phyloP scores from a whole-genome alignment of 2,113 vertebrate species.

The Chaenocephalus aceratus region DNA sequence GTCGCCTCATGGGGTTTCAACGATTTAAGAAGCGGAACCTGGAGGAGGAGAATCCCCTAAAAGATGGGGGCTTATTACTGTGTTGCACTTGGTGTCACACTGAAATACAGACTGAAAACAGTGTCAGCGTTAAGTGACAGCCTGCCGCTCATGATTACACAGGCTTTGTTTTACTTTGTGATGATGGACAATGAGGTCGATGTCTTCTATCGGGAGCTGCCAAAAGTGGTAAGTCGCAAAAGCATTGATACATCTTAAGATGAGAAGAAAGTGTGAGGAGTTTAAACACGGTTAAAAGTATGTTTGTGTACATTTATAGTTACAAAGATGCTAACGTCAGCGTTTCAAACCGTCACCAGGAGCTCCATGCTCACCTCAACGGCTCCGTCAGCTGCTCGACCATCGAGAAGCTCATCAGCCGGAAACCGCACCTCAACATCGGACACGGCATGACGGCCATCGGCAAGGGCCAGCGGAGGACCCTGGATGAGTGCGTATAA shows the following conservation, averaged over 20 bases:
- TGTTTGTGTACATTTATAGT: background rate
- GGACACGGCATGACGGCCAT: conserved; percentile 90
- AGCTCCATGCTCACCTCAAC: conserved; percentile 97
- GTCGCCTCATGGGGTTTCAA: too few species aligned
- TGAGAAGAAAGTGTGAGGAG: accelerated
- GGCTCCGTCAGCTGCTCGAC: conserved; percentile 92
- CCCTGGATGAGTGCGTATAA: conserved; percentile 90
- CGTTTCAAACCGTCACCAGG: conserved; percentile 79
- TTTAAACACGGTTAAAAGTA: background rate
- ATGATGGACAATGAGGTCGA: conserved; percentile 80
- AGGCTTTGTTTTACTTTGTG: background rate
- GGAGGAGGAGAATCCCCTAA: too few species aligned
- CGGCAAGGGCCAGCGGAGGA: conserved; percentile 90
- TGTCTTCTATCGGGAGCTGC: conserved; percentile 78
- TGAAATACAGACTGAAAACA: conserved; percentile 74
- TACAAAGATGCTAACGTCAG: conserved; percentile 54
- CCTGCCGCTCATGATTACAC: background rate
- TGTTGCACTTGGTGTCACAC: conserved; percentile 66
- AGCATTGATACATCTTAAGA: accelerated
- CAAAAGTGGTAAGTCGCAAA: conserved; percentile 81
- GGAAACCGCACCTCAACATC: conserved; percentile 91
- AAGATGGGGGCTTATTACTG: conserved; percentile 23
- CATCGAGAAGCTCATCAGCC: conserved; percentile 89
- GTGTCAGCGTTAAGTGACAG: background rate
- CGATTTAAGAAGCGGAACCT: conserved; percentile 41